Evolutionary conservation across 2,888 invertebrate species (phyloP).

Genomic region (Pristionchus arcanus): DNA sequence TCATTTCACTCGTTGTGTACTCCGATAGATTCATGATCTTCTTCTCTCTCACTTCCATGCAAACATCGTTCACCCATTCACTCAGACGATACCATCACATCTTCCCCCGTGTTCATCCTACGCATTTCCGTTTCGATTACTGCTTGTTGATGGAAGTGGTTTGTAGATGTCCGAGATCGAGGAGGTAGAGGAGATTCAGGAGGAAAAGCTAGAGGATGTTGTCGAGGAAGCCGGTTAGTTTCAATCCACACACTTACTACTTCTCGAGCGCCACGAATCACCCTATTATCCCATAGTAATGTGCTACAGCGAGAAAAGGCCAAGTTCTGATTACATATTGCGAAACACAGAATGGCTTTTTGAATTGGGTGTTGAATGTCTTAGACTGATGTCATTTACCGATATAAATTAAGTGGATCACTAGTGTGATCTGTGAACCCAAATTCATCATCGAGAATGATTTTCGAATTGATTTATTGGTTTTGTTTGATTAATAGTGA

Average conservation of each 20-base stretch:
- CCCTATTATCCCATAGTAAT: no score
- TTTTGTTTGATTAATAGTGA: background rate
- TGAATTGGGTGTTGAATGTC: no score
- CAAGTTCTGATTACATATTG: no score
- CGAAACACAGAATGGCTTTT: no score
- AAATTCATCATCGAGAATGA: no score
- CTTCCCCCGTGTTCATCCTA: background rate
- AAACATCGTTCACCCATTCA: background rate
- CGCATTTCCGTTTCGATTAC: background rate
- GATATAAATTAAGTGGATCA: no score
- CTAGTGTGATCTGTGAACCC: no score
- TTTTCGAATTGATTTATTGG: no score
- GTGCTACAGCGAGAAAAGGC: no score
- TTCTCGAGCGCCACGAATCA: no score
- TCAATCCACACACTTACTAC: no score
- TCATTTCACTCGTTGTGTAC: slow-evolving; percentile 19
- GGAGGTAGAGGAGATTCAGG: slow-evolving; percentile 46
- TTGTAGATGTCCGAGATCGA: slow-evolving; percentile 32
- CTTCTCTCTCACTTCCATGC: background rate
- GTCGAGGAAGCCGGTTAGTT: slow-evolving; percentile 17
- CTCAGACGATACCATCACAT: background rate
- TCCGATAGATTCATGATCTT: background rate
- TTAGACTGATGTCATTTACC: no score
- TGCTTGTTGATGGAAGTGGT: slow-evolving; percentile 1
- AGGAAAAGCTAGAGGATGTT: slow-evolving; percentile 1